Conservation (phyloP, 2,888 invertebrate genomes). For the Gerris lacustris region DNA sequence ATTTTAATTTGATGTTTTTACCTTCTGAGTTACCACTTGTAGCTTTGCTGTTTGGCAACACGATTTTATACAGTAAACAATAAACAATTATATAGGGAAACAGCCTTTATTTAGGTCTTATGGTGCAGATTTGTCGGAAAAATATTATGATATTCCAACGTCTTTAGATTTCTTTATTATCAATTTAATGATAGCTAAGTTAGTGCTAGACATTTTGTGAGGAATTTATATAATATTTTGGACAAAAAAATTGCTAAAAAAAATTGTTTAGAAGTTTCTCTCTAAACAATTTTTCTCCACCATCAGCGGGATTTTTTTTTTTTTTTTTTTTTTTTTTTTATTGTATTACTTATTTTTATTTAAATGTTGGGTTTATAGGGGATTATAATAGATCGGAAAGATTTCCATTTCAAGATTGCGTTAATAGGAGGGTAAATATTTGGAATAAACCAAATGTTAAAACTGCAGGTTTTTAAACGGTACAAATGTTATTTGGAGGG, state of each 20-base stretch:
- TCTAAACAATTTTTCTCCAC: too few species aligned
- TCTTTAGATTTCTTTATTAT: not conserved
- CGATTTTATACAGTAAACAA: too few species aligned
- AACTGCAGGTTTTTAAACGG: not conserved
- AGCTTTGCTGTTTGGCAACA: too few species aligned
- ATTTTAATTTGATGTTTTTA: too few species aligned
- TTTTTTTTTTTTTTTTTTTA: not conserved
- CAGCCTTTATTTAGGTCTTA: not conserved
- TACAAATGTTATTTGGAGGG: not conserved
- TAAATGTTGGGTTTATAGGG: too few species aligned
- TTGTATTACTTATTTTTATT: not conserved
- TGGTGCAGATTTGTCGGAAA: not conserved
- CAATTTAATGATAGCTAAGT: not conserved
- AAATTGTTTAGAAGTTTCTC: too few species aligned
- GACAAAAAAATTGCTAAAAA: not conserved
- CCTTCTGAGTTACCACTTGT: too few species aligned
- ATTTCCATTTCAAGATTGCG: not conserved
- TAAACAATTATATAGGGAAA: too few species aligned
- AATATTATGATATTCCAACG: not conserved
- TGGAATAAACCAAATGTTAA: not conserved
- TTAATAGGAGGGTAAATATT: not conserved
- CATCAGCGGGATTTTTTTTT: constrained; percentile 5
- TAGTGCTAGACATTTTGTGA: not conserved
- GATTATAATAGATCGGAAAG: not conserved
- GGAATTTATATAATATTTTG: not conserved